These are phyloP conservation scores for Acanthacorydalis orientalis DNA, from an alignment of 2,888 invertebrate genomes.

Conservation along the genomic window DNA sequence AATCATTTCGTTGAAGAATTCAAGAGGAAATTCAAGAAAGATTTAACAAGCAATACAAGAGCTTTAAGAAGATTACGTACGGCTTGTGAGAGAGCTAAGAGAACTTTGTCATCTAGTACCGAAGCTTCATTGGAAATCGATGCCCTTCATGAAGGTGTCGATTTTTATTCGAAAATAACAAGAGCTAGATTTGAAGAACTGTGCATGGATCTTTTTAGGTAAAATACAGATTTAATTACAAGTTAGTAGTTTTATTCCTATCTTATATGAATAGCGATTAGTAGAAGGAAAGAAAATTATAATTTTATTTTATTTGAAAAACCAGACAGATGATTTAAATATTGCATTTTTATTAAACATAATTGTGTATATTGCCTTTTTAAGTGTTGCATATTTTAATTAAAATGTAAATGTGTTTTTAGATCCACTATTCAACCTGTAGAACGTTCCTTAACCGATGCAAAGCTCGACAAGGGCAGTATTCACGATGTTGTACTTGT, in stretches of 20 bases:
- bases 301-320: too few species aligned
- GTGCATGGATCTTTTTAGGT: constrained; percentile 62
- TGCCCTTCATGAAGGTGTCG: constrained; percentile 74
- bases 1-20: constrained; percentile 66
- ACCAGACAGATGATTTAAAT: too few species aligned
- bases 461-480: constrained; percentile 65
- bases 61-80: constrained; percentile 70
- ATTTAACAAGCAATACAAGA: constrained; percentile 51
- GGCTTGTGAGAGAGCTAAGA: constrained; percentile 67
- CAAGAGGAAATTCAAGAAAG: constrained; percentile 53
- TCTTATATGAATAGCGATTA: too few species aligned
- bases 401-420: too few species aligned
- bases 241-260: too few species aligned
- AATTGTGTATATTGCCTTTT: too few species aligned
- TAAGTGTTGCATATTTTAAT: too few species aligned
- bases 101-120: constrained; percentile 58
- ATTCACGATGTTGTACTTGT: constrained; percentile 73
- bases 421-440: constrained; percentile 64
- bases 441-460: constrained; percentile 65
- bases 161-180: constrained; percentile 77
- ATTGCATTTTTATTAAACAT: too few species aligned
- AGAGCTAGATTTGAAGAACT: constrained; percentile 80
- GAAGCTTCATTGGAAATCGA: constrained; percentile 77
- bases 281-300: too few species aligned
- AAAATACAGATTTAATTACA: too few species aligned